Evolutionary conservation across 2,888 invertebrate genomes (phyloP).

Genomic region (Aspidiotus destructor): DNA sequence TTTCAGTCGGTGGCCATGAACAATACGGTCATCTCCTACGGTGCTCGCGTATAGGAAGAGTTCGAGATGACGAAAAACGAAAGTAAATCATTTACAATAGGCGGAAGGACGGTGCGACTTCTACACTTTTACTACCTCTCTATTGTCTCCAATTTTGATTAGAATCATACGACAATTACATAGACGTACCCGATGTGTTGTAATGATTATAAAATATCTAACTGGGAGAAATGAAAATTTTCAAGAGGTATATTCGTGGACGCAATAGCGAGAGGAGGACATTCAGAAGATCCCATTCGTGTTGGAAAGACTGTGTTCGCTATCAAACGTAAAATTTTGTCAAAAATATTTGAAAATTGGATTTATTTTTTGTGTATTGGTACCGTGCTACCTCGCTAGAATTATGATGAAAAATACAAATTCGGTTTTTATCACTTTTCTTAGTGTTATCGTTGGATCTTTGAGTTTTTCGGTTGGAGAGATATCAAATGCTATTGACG

Average conservation of each 20-base stretch:
- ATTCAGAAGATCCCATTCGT: too few relatives aligned
- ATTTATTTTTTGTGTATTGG: background rate
- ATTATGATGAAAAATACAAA: background rate
- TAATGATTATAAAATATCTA: constrained; percentile 28
- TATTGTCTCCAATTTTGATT: constrained; percentile 20
- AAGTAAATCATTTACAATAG: constrained; percentile 21
- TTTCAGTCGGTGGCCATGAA: constrained; percentile 19
- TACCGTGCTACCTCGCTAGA: too few relatives aligned
- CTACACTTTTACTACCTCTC: constrained; percentile 15
- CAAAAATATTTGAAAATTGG: background rate
- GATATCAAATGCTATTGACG: constrained; percentile 27
- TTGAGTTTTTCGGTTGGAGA: constrained; percentile 4
- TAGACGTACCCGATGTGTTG: constrained; percentile 9
- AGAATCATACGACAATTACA: constrained; percentile 24
- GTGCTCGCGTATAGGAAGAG: constrained; percentile 13
- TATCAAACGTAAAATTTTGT: background rate
- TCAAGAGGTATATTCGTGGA: background rate
- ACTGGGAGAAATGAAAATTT: constrained; percentile 10
- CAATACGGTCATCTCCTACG: constrained; percentile 4
- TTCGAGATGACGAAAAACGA: constrained; percentile 9
- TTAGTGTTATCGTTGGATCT: background rate
- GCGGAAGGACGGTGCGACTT: constrained; percentile 19
- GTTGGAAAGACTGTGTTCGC: too few relatives aligned
- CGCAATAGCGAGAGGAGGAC: too few relatives aligned
- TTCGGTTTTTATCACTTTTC: constrained; percentile 6